phyloP scores from a whole-genome alignment of 2,888 invertebrate species.

The Oligia strigilis region DNA sequence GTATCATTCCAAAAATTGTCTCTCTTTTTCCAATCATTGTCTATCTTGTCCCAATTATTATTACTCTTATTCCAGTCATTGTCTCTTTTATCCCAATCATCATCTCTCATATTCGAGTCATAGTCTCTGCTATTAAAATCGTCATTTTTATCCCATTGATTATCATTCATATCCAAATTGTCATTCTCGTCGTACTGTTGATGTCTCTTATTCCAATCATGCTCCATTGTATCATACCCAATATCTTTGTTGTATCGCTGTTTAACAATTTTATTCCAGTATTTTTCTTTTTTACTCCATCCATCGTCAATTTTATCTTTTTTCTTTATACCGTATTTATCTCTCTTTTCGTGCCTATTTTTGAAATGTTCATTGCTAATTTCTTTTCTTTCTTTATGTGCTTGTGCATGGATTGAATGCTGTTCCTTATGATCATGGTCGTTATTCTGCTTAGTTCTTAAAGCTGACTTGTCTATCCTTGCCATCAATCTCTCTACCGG shows the following conservation, averaged over 20 bases:
- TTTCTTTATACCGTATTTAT: neutral
- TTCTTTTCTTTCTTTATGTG: neutral
- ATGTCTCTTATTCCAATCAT: slow-evolving; percentile 41
- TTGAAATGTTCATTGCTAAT: neutral
- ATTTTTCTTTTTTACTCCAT: neutral
- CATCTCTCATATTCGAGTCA: neutral
- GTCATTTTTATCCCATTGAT: neutral
- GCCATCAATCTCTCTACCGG: neutral
- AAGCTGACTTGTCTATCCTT: neutral
- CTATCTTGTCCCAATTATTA: neutral
- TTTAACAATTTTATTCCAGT: neutral
- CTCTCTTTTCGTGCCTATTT: too few species aligned
- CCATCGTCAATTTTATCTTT: neutral
- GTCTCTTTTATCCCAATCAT: neutral
- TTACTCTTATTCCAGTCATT: neutral
- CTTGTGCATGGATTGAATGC: neutral
- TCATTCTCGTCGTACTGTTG: neutral
- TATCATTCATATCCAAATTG: slow-evolving; percentile 6
- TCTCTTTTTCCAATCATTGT: neutral
- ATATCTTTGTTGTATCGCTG: neutral
- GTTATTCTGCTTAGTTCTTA: neutral
- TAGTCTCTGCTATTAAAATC: neutral
- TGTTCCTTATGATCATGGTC: neutral
- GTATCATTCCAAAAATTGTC: neutral
- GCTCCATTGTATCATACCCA: slow-evolving; percentile 1